Conservation (phyloP, 1,140 invertebrate genomes). For the Drosophila nebulosa region DNA sequence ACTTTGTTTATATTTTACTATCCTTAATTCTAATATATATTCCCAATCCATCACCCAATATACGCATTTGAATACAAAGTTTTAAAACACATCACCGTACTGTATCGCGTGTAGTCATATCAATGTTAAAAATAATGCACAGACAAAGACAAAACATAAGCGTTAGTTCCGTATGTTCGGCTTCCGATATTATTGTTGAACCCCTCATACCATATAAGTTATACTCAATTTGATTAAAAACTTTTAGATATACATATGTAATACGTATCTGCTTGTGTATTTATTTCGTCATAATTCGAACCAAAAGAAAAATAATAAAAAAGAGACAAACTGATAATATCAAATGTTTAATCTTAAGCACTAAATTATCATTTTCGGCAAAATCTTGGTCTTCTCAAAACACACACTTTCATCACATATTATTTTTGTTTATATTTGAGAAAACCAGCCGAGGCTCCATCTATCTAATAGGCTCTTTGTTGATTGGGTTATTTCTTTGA, state of each 20-base stretch:
- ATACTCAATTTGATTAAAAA: not conserved
- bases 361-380: not conserved
- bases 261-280: not conserved
- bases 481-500: not conserved
- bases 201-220: not conserved
- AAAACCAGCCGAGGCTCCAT: not conserved
- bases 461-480: not conserved
- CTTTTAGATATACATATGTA: not conserved
- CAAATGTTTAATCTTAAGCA: not conserved
- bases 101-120: constrained; percentile 20
- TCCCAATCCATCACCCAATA: not conserved
- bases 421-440: not conserved
- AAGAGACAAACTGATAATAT: not conserved
- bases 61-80: not conserved
- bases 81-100: not conserved
- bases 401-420: too few relatives aligned
- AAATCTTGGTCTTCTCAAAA: not conserved
- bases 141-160: not conserved
- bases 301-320: not conserved
- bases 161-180: not conserved
- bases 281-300: not conserved
- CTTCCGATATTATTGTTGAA: not conserved
- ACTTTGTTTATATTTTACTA: too few relatives aligned
- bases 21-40: too few relatives aligned
- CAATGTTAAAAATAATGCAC: constrained; percentile 43